Conservation (phyloP, 2,113 vertebrate species). For the Onychostruthus taczanowskii region DNA sequence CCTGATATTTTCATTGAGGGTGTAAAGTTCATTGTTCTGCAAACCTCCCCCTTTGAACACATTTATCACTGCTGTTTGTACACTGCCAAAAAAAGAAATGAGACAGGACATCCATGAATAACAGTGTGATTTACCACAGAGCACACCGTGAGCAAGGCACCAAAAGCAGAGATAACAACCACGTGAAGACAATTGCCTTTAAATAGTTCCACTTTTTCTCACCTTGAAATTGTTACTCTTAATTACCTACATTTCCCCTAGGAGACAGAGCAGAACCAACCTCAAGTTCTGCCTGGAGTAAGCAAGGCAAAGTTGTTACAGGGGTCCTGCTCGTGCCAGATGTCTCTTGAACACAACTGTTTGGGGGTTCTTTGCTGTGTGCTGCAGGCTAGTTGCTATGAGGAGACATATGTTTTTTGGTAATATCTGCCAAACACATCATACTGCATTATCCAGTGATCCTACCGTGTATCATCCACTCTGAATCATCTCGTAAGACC, state of each 20-base stretch:
- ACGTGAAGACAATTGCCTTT: neutral
- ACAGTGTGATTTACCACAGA: neutral
- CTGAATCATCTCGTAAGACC: neutral
- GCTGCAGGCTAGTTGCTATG: neutral
- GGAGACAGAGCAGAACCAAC: neutral
- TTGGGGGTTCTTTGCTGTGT: neutral
- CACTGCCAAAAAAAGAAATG: constrained; percentile 73
- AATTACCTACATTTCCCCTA: neutral
- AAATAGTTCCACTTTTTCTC: neutral
- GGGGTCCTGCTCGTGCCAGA: neutral
- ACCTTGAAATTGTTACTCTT: neutral
- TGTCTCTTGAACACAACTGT: neutral
- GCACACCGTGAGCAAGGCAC: neutral
- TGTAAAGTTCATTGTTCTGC: constrained; percentile 88
- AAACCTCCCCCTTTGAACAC: constrained; percentile 91
- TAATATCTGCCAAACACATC: neutral
- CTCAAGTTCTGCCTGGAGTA: neutral
- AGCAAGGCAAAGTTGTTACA: neutral
- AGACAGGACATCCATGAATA: constrained; percentile 1
- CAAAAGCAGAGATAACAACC: neutral
- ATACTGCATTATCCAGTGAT: neutral
- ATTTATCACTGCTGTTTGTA: constrained; percentile 93
- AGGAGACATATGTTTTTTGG: neutral
- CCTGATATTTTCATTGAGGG: constrained; percentile 94
- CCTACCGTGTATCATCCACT: neutral